phyloP scores from a whole-genome alignment of 1,140 invertebrate species.

The Penaeus japonicus region DNA sequence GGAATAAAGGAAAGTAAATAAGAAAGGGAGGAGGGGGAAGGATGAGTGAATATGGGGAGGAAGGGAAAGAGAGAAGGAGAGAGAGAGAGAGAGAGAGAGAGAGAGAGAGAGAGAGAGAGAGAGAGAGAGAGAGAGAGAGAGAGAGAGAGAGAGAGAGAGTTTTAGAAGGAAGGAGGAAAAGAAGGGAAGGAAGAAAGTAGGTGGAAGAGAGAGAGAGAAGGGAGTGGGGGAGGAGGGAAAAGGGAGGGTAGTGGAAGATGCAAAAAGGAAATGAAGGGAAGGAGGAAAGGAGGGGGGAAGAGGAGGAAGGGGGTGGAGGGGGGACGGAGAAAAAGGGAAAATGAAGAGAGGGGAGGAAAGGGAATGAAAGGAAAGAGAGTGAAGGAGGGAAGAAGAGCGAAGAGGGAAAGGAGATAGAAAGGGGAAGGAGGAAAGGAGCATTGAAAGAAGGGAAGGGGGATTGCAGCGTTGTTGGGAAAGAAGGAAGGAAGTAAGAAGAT shows the following conservation, averaged over 20 bases:
- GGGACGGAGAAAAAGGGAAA: not conserved
- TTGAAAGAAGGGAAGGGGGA: no score
- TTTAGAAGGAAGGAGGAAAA: not conserved
- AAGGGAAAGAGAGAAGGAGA: no score
- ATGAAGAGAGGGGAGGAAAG: not conserved
- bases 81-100: not conserved
- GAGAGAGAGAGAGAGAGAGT: not conserved
- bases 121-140: no score
- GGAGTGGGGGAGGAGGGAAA: not conserved
- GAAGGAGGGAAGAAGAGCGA: no score
- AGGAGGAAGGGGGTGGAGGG: not conserved
- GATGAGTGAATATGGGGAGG: not conserved
- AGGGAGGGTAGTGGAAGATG: not conserved
- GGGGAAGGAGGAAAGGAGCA: no score
- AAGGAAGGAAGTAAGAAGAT: not conserved
- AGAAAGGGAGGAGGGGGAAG: not conserved
- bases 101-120: not conserved
- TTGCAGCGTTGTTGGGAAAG: no score
- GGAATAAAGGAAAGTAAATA: not conserved
- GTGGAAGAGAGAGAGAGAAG: not conserved
- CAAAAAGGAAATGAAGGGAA: no score
- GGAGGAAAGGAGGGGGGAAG: no score
- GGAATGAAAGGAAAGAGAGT: not conserved
- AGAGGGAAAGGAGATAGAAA: no score
- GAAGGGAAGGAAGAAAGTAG: not conserved